A percentile compares a stretch with the other conserved stretches of the same genome.
Evolutionary conservation across 2,113 vertebrate species (phyloP).

Genomic region (Hyla sarda): DNA sequence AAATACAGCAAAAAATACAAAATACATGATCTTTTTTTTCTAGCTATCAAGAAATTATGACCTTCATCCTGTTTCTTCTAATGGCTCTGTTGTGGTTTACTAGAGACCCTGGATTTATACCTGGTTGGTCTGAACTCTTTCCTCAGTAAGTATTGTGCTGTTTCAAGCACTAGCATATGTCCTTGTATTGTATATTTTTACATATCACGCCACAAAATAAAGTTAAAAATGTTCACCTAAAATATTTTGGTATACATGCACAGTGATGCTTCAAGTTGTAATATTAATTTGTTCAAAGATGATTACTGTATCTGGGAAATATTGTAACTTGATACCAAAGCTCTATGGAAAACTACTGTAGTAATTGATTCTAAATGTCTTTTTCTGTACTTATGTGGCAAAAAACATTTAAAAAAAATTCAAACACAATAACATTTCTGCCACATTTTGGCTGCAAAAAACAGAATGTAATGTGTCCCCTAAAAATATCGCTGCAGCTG

Average conservation of each 20-base stretch:
- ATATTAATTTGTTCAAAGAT: too few species aligned
- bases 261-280: too few species aligned
- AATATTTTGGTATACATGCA: neutral
- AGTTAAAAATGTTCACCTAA: neutral
- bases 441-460: too few species aligned
- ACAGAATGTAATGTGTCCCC: too few species aligned
- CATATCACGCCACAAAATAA: neutral
- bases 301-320: too few species aligned
- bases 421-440: too few species aligned
- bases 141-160: conserved; percentile 76
- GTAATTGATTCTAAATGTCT: too few species aligned
- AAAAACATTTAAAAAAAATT: too few species aligned
- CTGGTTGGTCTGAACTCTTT: conserved; percentile 87
- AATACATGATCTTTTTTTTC: conserved; percentile 60
- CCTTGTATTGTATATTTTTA: neutral
- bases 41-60: conserved; percentile 87
- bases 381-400: too few species aligned
- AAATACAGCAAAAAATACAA: conserved; percentile 2
- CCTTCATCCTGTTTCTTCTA: conserved; percentile 78
- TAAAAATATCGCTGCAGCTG: too few species aligned
- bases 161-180: neutral
- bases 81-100: conserved; percentile 90
- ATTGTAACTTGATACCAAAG: too few species aligned
- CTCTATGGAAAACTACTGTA: too few species aligned
- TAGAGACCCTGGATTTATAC: conserved; percentile 86